Conservation (phyloP, 2,888 invertebrate species). For the Pherbina coryleti region DNA sequence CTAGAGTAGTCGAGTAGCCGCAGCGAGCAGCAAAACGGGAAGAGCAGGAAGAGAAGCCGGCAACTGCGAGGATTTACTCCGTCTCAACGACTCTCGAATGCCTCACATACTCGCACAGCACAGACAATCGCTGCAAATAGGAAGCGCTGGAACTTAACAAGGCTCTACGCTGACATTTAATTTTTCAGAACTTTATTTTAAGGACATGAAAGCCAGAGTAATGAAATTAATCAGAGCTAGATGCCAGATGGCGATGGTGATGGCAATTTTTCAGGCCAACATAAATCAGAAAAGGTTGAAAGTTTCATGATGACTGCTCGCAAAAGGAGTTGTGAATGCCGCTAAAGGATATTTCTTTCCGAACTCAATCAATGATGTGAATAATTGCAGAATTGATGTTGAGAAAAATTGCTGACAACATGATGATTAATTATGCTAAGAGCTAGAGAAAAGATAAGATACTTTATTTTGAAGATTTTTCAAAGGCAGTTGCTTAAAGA, state of each 20-base stretch:
- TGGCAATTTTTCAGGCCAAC: neutral
- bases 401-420: too few relatives aligned
- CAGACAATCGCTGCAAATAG: conserved; percentile 1
- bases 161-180: conserved; percentile 29
- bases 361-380: too few relatives aligned
- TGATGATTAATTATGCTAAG: too few relatives aligned
- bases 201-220: neutral
- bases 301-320: neutral
- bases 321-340: neutral
- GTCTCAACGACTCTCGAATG: neutral
- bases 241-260: neutral
- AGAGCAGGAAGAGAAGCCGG: neutral
- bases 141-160: neutral
- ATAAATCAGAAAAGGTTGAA: neutral
- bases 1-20: conserved; percentile 24
- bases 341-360: too few relatives aligned
- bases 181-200: conserved; percentile 28
- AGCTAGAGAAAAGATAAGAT: too few relatives aligned
- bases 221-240: conserved; percentile 23
- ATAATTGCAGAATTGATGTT: too few relatives aligned
- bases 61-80: neutral
- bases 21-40: neutral
- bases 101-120: neutral
- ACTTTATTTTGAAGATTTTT: too few relatives aligned
- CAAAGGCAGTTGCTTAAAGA: too few relatives aligned